Evolutionary conservation across 92 coral and sea anemone species (phyloP), one percentile per base, ranked within the genome.

Genomic region (Parazoanthus atlanticus): DNA sequence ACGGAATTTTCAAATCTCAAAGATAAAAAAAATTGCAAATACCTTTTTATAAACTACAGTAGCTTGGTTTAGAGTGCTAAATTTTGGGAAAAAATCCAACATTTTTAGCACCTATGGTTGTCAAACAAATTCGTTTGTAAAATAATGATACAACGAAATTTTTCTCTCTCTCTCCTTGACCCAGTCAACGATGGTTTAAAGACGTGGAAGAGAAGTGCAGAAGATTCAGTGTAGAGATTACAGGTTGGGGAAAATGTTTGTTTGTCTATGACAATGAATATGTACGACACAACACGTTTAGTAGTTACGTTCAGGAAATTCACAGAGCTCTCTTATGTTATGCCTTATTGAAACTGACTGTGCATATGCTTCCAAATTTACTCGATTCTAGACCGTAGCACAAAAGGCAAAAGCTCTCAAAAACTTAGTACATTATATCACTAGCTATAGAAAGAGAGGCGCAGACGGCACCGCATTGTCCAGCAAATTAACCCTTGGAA

Each of bases 191-290:
- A 40, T 43, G 32, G 47, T 31, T 28, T 30, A 69, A 71, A 69
- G 41, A n/a, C 29, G 54, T 26, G 61, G n/a, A 69, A 23, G 8
- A 28, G 58, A 41, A 43, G 36, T 69, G 75, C 32, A 5, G 28
- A 11, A 67, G 5, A 46, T 8, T 41, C 78, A 38, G 13, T 36
- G 79, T 1, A 23, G 0, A 21, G 29, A 47, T 31, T 41, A 5
- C 46, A 83, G 30, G 78, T 41, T 13, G 26, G n/a, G 78, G n/a
- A 49, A 43, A 32, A 66, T 43, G 74, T 25, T 67, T 80, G 67
- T 26, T 41, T 46, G 87, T 84, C 79, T 69, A 49, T 19, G 87
- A 67, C 65, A 84, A 29, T 70, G 87, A 84, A 17, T 84, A 25
- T 29, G 78, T 40, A 84, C 38, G 74, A 21, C 41, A 52, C 26